Base-by-base conservation (phyloP, 2,113 vertebrate species). In the Agelaius phoeniceus region DNA sequence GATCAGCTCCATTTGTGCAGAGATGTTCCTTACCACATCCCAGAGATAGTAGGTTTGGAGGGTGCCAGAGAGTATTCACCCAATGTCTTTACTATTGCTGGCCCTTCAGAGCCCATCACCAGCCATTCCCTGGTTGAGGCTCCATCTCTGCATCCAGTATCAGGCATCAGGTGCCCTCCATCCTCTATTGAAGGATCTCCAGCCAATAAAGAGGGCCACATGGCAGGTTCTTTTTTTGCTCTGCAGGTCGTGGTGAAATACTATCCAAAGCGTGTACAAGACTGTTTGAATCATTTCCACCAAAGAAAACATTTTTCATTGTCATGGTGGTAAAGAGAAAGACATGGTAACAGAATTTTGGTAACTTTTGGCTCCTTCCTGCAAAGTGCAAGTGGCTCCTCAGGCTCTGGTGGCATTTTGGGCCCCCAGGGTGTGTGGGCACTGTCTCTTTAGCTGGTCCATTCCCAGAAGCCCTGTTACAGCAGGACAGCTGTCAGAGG, bases 121-220 rank as follows among this genome's bases (percentile, higher is more conserved):
- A 81, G 31, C 6, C 37, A 44, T 12, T 12, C 0, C 0, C 9
- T 57, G 17, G 1, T 5, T 43, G 24, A 63, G 48, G 16, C 31
- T 22, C 35, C 17, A 23, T 51, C 54, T 78, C 58, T 26, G 24
- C 16, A n/a, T 28, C 21, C 17, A 69, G 26, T 13, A 14, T 46
- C 20, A 72, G 24, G 8, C 2, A 10, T 51, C 27, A 67, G 9
- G 43, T 67, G 22, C 8, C 6, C 7, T 41, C 0, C 27, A 15
- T 33, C 23, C 27, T 74, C 43, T 11, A 4, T 8, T 0, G 2
- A 75, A 35, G 39, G 15, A n/a, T 49, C 26, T 84, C 15, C 41
- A 82, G 48, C 23, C 30, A 28, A 24, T 30, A 52, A 21, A 69
- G 27, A 46, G 67, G 27, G 35, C 9, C 31, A 39, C 0, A 0